Evolutionary conservation across 2,797 vertebrate genomes (phyloP), one percentile per base, ranked within the genome.

Genomic region (Capromys pilorides): DNA sequence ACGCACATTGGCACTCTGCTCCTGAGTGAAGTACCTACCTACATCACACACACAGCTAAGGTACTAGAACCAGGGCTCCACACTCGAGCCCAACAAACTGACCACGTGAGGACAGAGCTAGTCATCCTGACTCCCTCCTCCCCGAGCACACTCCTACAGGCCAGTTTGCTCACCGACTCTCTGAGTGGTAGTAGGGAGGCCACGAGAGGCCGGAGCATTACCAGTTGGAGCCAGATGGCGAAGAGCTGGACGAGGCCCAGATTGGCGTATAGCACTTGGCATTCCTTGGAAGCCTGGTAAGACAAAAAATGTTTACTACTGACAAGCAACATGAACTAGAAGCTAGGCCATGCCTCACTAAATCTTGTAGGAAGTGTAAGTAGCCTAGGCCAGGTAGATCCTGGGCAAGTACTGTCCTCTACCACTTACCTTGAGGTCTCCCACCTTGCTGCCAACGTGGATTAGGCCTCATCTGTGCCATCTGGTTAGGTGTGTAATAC

Each of bases 361-460:
- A n/a, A 4, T 31, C n/a, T 84, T 26, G 86, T 26, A 80, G 24
- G 24, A 62, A 49, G n/a, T n/a, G n/a, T n/a, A n/a, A n/a, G n/a
- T 33, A 85, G 33, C 75, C 39, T 36, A 36, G 33, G 64, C 5
- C 4, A 88, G 59, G n/a, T 51, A 18, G 11, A 59, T 26, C 77
- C 71, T 39, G 41, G 45, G 49, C 2, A 21, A 41, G 6, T n/a
- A 45, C 12, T 36, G 0, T 21, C 5, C 88, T 71, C 87, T 31
- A 64, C 33, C 0, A 36, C 98, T 98, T 97, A 99, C 99, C 99
- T 99, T 99, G 99, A 98, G 99, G 99, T 98, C 99, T 98, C 90
- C 99, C 99, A 36, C 99, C 99, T 97, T 99, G 99, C 97, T 99
- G 99, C 99, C 99, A 99, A 95, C 99, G 98, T 78, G 99, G 99